Evolutionary conservation across 2,797 vertebrate species (phyloP).

Genomic region (Rhadinocentrus ornatus): DNA sequence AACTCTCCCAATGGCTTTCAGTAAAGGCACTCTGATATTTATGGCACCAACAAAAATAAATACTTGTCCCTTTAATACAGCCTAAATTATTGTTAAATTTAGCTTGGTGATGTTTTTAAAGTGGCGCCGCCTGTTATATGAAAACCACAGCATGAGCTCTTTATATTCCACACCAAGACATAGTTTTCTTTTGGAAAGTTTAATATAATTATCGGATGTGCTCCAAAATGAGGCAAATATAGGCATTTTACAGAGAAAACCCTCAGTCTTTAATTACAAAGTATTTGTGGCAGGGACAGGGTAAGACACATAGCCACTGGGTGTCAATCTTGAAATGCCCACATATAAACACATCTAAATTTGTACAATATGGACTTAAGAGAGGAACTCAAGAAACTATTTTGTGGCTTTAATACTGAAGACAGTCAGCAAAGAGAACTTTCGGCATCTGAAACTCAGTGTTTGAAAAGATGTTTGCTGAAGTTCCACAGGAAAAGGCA

Average conservation of each 20-base stretch:
- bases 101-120: conserved; percentile 37
- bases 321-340: conserved; percentile 35
- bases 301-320: not conserved
- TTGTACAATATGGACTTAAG: not conserved
- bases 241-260: conserved; percentile 24
- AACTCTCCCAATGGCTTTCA: conserved; percentile 29
- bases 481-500: conserved; percentile 5
- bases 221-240: conserved; percentile 20
- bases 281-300: not conserved
- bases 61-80: conserved; percentile 36
- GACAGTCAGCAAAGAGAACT: not conserved
- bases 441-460: not conserved
- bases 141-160: conserved; percentile 66
- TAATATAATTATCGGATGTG: conserved; percentile 33
- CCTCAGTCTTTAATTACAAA: conserved; percentile 36
- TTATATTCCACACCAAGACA: conserved; percentile 39
- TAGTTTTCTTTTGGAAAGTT: conserved; percentile 16
- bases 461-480: conserved; percentile 16
- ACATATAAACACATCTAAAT: conserved; percentile 10
- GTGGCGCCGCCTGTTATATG: conserved; percentile 61
- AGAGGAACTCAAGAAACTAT: not conserved
- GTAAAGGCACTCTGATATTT: conserved; percentile 37
- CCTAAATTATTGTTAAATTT: conserved; percentile 47
- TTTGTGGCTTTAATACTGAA: conserved; percentile 6
- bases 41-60: conserved; percentile 15